Percentiles rank a stretch among this genome's conserved stretches.
Conservation (phyloP, 2,888 invertebrate genomes). For the Trichacis sp. region DNA sequence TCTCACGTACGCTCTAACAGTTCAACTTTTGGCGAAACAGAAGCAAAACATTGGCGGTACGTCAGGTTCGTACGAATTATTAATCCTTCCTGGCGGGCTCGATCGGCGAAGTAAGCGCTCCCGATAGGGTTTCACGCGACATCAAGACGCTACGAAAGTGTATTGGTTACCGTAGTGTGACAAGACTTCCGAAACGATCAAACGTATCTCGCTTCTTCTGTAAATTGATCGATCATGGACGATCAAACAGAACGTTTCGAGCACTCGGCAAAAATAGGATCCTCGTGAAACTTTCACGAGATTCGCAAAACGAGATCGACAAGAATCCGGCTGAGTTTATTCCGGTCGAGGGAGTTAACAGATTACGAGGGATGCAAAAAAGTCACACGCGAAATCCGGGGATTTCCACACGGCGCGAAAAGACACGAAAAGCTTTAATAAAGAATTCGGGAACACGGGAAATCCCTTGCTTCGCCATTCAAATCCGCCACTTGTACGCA, state of each 20-base stretch:
- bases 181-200: no score
- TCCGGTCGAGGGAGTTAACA: neutral
- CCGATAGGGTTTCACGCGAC: neutral
- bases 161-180: no score
- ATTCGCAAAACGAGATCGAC: no score
- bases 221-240: no score
- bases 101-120: neutral
- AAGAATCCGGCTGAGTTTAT: neutral
- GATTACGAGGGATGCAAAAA: neutral
- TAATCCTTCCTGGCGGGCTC: neutral
- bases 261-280: no score
- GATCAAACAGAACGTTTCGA: no score
- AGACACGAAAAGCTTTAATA: neutral
- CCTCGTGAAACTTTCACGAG: no score
- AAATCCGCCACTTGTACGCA: neutral
- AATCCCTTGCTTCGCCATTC: neutral
- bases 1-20: slow-evolving; percentile 93
- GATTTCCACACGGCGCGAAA: neutral
- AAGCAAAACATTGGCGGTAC: slow-evolving; percentile 77
- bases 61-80: slow-evolving; percentile 73
- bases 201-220: no score
- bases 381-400: neutral
- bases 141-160: neutral
- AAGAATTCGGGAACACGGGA: neutral
- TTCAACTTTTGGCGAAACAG: slow-evolving; percentile 86